Conservation (phyloP, 1,140 invertebrate genomes). For the Drosophila albomicans region DNA sequence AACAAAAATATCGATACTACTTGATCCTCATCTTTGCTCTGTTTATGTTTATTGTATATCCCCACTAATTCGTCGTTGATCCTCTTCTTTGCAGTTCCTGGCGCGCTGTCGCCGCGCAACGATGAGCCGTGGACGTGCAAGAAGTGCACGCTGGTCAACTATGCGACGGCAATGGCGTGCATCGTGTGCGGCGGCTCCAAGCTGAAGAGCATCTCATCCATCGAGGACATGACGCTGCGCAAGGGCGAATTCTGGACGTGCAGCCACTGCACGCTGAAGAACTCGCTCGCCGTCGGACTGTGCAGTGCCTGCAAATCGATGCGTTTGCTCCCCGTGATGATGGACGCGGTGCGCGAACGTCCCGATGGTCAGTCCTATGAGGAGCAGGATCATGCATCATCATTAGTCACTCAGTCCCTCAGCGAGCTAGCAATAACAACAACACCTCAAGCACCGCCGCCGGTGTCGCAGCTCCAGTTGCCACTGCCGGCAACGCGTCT, state of each 20-base stretch:
- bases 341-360: slow-evolving; percentile 62
- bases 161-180: slow-evolving; percentile 89
- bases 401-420: neutral
- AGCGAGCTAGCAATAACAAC: slow-evolving; percentile 1
- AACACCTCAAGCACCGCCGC: neutral
- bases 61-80: too few relatives aligned
- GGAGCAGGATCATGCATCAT: slow-evolving; percentile 49
- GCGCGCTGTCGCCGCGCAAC: slow-evolving; percentile 39
- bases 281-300: slow-evolving; percentile 89
- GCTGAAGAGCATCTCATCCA: slow-evolving; percentile 88
- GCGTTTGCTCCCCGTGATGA: slow-evolving; percentile 60
- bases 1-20: too few relatives aligned
- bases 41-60: too few relatives aligned
- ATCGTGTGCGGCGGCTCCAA: slow-evolving; percentile 93
- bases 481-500: slow-evolving; percentile 51
- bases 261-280: slow-evolving; percentile 93
- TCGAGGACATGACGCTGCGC: slow-evolving; percentile 89
- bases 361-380: slow-evolving; percentile 71
- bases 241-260: slow-evolving; percentile 92
- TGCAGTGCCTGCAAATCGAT: slow-evolving; percentile 92
- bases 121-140: slow-evolving; percentile 92
- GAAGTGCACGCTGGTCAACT: slow-evolving; percentile 94
- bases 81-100: neutral
- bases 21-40: too few relatives aligned
- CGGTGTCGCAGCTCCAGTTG: slow-evolving; percentile 39